These are phyloP conservation scores for Hydrocynus forskahlii DNA, from an alignment of 2,797 vertebrate genomes.

Conservation along the genomic window DNA sequence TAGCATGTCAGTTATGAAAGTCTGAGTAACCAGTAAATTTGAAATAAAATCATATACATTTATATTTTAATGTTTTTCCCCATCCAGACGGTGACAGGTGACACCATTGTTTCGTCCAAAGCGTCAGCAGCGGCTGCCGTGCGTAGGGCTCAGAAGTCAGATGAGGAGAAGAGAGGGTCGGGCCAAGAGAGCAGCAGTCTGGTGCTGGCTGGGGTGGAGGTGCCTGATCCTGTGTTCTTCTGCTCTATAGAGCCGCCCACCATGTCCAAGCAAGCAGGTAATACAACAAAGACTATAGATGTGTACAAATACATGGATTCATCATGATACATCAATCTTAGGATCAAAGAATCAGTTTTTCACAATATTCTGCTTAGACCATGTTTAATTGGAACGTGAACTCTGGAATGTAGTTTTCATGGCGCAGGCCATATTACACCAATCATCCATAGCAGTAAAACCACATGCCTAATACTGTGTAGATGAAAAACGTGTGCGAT, in stretches of 20 bases:
- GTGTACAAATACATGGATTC: too few relatives aligned
- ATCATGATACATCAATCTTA: too few relatives aligned
- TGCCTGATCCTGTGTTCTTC: slow-evolving; percentile 97
- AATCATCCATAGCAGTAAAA: too few relatives aligned
- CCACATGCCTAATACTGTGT: too few relatives aligned
- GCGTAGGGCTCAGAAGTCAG: slow-evolving; percentile 69
- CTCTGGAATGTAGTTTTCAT: too few relatives aligned
- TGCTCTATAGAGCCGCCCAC: slow-evolving; percentile 96
- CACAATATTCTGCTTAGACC: too few relatives aligned
- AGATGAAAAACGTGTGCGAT: too few relatives aligned
- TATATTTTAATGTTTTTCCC: slow-evolving; percentile 1
- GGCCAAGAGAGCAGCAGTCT: slow-evolving; percentile 64
- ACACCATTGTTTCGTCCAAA: slow-evolving; percentile 94
- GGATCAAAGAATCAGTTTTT: too few relatives aligned
- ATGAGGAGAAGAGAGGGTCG: slow-evolving; percentile 37
- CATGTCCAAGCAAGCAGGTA: slow-evolving; percentile 88
- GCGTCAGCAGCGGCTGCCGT: slow-evolving; percentile 85
- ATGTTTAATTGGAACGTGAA: too few relatives aligned
- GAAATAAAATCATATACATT: background rate
- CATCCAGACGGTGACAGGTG: slow-evolving; percentile 89
- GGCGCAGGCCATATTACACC: too few relatives aligned
- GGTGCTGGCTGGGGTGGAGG: slow-evolving; percentile 89
- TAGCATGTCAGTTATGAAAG: background rate
- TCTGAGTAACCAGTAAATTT: background rate
- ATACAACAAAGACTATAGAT: background rate